Conservation (phyloP, 2,113 vertebrate species). For the Hyperoodon ampullatus region DNA sequence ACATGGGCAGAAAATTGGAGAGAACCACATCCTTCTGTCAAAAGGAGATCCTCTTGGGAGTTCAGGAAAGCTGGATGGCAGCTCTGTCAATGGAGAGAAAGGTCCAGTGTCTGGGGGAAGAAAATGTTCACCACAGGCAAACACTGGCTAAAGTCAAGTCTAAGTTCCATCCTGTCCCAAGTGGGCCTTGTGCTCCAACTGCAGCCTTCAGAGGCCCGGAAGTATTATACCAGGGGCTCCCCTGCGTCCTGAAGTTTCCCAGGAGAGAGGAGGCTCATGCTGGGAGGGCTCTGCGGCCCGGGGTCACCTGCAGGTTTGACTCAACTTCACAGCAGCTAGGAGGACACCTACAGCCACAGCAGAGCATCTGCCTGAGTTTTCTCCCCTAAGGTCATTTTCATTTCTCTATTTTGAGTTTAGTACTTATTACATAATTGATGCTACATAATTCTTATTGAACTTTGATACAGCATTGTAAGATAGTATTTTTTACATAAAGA, state of each 20-base stretch:
- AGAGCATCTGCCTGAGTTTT: neutral
- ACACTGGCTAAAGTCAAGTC: neutral
- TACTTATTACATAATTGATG: neutral
- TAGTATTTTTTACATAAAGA: neutral
- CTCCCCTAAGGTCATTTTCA: neutral
- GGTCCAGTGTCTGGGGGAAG: neutral
- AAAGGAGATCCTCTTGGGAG: neutral
- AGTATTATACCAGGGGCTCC: neutral
- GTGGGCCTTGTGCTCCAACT: too few relatives aligned
- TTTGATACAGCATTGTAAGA: neutral
- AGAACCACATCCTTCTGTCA: neutral
- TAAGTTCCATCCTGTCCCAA: neutral
- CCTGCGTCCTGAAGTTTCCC: neutral
- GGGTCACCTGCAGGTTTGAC: neutral
- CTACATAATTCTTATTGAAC: neutral
- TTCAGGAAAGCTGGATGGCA: too few relatives aligned
- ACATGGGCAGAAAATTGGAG: neutral
- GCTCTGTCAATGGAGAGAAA: neutral
- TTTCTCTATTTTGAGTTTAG: neutral
- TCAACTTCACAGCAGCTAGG: neutral
- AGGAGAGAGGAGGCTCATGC: neutral
- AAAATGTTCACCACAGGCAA: neutral
- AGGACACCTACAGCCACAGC: neutral
- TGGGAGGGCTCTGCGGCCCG: neutral
- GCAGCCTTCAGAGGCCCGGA: neutral